Conservation (phyloP, 2,113 vertebrate genomes). For the Chloropsis hardwickii region DNA sequence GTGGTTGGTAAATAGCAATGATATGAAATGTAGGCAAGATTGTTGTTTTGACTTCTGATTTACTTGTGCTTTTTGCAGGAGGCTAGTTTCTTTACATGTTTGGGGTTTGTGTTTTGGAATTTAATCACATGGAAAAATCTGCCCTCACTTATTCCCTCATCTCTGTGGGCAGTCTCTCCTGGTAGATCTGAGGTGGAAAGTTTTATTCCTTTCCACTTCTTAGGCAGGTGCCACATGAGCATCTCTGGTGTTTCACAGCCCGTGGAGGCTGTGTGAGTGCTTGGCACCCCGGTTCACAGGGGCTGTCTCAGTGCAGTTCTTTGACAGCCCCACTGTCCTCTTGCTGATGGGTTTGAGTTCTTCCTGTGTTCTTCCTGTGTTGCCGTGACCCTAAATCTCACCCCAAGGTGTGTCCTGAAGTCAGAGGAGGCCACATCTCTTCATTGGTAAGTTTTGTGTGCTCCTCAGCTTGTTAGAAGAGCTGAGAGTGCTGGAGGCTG, state of each 20-base stretch:
- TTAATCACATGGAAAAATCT: not conserved
- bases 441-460: not conserved
- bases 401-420: not conserved
- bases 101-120: not conserved
- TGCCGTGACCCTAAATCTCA: not conserved
- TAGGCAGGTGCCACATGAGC: accelerated
- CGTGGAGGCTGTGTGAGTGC: accelerated
- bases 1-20: not conserved
- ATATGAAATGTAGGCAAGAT: not conserved
- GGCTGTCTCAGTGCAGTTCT: not conserved
- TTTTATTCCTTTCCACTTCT: not conserved
- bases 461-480: not conserved
- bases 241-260: not conserved
- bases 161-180: not conserved
- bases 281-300: not conserved
- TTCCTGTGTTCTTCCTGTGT: not conserved
- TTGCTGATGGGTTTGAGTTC: not conserved
- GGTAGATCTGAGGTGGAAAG: not conserved
- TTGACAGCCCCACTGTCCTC: accelerated
- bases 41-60: not conserved
- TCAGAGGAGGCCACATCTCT: not conserved
- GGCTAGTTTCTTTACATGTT: not conserved
- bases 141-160: not conserved
- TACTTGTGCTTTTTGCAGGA: not conserved
- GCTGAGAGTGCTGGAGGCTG: not conserved